Conservation (phyloP, 2,888 invertebrate species). For the Mythimna albipuncta region DNA sequence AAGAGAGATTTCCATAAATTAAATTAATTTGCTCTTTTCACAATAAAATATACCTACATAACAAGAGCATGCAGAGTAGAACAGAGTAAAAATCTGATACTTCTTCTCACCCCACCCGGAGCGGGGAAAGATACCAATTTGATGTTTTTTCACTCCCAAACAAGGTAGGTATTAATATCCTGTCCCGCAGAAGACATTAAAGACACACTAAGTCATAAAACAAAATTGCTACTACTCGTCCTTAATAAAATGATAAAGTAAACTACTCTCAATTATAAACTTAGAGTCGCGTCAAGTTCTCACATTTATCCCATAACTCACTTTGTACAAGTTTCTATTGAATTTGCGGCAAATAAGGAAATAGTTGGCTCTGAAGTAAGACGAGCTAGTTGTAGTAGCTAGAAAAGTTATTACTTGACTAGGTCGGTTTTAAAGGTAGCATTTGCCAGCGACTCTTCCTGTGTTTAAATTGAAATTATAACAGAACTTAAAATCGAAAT, state of each 20-base stretch:
- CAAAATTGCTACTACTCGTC: background rate
- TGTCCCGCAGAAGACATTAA: background rate
- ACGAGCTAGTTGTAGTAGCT: slow-evolving; percentile 17
- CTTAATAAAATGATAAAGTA: slow-evolving; percentile 12
- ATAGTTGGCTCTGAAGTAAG: slow-evolving; percentile 25
- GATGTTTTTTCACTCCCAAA: no score
- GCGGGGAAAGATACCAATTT: no score
- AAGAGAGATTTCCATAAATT: no score
- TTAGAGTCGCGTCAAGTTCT: slow-evolving; percentile 24
- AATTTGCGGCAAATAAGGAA: slow-evolving; percentile 45
- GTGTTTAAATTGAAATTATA: background rate
- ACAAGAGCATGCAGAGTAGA: no score
- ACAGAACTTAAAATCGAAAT: background rate
- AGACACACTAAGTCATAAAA: background rate
- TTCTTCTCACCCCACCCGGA: no score
- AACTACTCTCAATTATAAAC: slow-evolving; percentile 39
- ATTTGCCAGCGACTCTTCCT: background rate
- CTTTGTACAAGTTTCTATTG: slow-evolving; percentile 31
- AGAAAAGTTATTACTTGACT: slow-evolving; percentile 5
- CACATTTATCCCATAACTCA: slow-evolving; percentile 26
- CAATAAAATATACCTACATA: no score
- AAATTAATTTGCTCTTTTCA: no score
- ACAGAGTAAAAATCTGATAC: no score
- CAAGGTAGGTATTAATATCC: no score
- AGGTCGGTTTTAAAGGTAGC: slow-evolving; percentile 11